Evolutionary conservation across 2,113 vertebrate species (phyloP), one percentile per base, ranked within the genome.

Genomic region (Tiliqua scincoides): DNA sequence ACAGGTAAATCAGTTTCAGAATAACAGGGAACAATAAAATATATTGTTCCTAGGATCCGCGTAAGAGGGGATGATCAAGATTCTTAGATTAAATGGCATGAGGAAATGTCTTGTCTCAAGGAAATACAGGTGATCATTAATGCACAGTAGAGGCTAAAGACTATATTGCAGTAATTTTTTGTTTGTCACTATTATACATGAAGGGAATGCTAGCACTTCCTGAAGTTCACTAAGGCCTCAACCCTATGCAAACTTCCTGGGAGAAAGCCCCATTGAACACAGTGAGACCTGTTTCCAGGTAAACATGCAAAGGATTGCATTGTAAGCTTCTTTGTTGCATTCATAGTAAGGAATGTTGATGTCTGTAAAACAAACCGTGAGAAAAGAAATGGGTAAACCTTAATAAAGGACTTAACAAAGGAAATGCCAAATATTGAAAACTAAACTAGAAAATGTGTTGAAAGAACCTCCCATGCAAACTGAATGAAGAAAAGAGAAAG

Each of bases 381-480:
- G 81, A 88, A 79, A 72, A 17, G 4, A 63, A 79, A 25, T 65
- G 62, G 61, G 63, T 59, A 77, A 77, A 76, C n/a, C 73, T 73
- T 68, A 80, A 48, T 80, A 80, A 73, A 72, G 1, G 70, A 18
- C 40, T 72, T 67, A 30, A 72, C 84, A 79, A 85, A 79, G 10
- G 76, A 32, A 79, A 72, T 61, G 76, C 30, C 68, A 86, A 63
- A 63, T 35, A 20, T 62, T 73, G 67, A 20, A 80, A 80, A 52
- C 76, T 86, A 43, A 72, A 80, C 37, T 43, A 73, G 70, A 52
- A 73, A 72, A 18, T 25, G 4, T 73, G 67, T 37, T 76, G 63
- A 35, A 78, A 73, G 85, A 86, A 63, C 77, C 68, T 80, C 85
- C 77, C 85, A 80, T 73, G 85, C 85, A 86, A 86, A 86, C 68